Evolutionary conservation across 2,797 vertebrate genomes (phyloP).

Genomic region (Dallia pectoralis): DNA sequence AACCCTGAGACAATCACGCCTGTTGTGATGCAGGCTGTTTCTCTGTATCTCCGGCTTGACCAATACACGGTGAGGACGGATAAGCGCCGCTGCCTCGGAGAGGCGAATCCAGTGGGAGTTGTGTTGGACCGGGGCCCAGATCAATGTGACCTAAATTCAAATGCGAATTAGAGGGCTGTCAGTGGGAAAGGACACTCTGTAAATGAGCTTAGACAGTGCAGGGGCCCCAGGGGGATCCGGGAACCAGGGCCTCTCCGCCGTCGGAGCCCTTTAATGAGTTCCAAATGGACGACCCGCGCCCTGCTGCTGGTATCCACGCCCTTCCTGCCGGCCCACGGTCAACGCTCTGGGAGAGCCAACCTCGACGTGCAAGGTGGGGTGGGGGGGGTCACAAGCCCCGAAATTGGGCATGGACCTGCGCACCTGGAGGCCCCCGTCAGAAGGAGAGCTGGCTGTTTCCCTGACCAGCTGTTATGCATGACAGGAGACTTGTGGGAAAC

Average conservation of each 20-base stretch:
- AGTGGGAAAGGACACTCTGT: conserved; percentile 68
- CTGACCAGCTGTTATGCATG: too few relatives aligned
- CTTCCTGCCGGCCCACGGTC: conserved; percentile 32
- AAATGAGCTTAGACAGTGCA: conserved; percentile 73
- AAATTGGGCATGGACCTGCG: background rate
- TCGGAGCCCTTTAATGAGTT: conserved; percentile 72
- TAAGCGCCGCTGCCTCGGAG: conserved; percentile 39
- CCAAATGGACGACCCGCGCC: conserved; percentile 69
- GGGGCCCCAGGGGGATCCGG: conserved; percentile 52
- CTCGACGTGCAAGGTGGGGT: background rate
- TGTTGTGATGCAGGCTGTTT: conserved; percentile 49
- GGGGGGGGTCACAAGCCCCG: too few relatives aligned
- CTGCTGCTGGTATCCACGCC: conserved; percentile 14
- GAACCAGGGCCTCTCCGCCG: conserved; percentile 57
- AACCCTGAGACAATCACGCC: conserved; percentile 23
- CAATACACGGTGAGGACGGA: conserved; percentile 9
- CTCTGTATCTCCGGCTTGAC: conserved; percentile 30
- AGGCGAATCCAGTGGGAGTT: conserved; percentile 49
- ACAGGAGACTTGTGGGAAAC: too few relatives aligned
- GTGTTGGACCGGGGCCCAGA: conserved; percentile 73
- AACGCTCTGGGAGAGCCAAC: background rate
- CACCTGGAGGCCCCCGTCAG: background rate
- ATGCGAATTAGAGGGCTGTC: conserved; percentile 74
- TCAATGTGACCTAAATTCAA: conserved; percentile 80
- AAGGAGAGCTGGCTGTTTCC: background rate